phyloP scores from a whole-genome alignment of 2,113 vertebrate species.

The Cardinalis cardinalis region DNA sequence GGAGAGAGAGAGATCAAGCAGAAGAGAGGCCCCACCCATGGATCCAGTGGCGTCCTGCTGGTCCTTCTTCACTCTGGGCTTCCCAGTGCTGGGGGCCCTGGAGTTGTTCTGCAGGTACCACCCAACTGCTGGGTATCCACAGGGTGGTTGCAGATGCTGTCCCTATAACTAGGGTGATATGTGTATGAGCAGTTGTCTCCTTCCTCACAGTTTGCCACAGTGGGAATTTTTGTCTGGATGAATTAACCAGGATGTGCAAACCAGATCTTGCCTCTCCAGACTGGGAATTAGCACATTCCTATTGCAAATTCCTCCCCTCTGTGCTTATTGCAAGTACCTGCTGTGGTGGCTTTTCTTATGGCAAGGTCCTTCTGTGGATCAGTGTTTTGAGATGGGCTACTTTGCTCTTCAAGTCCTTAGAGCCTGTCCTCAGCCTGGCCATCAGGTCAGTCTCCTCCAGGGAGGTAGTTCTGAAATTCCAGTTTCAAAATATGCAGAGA shows the following conservation, averaged over 20 bases:
- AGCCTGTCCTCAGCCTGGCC: neutral
- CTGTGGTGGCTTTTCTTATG: neutral
- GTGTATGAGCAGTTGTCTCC: neutral
- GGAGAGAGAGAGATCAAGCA: neutral
- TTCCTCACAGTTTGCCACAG: neutral
- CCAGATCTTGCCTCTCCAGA: fast-evolving
- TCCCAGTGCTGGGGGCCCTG: neutral
- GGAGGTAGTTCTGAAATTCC: neutral
- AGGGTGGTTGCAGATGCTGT: neutral
- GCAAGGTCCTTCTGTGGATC: neutral
- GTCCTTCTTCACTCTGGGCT: neutral
- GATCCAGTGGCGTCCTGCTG: fast-evolving
- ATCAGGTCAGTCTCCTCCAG: neutral
- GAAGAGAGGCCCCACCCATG: neutral
- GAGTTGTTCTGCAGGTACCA: fast-evolving
- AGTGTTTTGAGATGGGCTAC: neutral
- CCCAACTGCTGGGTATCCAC: neutral
- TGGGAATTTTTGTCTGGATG: neutral
- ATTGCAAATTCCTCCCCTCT: neutral
- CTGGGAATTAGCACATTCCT: neutral
- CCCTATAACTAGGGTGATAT: neutral
- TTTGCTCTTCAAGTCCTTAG: neutral
- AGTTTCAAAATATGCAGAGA: neutral
- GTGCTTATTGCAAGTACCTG: neutral
- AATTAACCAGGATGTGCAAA: neutral